Base-by-base conservation (phyloP, 2,797 vertebrate genomes). In the Phrynocephalus vlangalii region DNA sequence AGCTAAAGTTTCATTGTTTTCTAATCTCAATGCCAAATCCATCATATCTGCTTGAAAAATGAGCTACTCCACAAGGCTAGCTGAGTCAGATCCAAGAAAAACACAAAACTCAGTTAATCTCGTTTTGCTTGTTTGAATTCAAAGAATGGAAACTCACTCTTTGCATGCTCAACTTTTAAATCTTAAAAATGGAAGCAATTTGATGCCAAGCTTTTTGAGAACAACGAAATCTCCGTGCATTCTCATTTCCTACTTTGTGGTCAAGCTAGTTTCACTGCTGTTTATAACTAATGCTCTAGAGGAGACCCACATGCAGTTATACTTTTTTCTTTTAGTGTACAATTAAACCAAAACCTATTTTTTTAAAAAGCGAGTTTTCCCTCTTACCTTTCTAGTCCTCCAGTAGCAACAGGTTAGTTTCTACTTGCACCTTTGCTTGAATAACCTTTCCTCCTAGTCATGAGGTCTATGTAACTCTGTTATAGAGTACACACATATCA, bases 321-420 rank as follows among this genome's bases (percentile, higher is more conserved):
- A 76, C 71, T 5, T 63, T 60, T 60, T 84, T 7, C 5, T 85
- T 90, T 85, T 84, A 93, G 90, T 80, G 88, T 85, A 93, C 93
- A 18, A 87, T 9, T 73, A 91, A 87, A 90, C 86, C 93, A 91
- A 92, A 20, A 18, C 88, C 15, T 44, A 79, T 48, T 6, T 33
- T 16, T 33, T 73, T 91, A 82, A 86, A 96, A 96, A 91, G 78
- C 92, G 94, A 60, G 84, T 83, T 91, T 94, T 76, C 70, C 85
- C 85, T 92, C 96, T 96, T 97, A 97, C 97, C 97, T 96, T 95
- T 90, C 92, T 0, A 28, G 88, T 93, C 94, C 93, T 11, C 67
- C 22, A 28, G 93, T 83, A 48, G 84, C 87, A 1, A 94, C 95
- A 92, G 94, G 93, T 94, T 93, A 92, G 90, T 67, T 85, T 56